A percentile compares a stretch with the other conserved stretches of the same genome.
phyloP scores from a whole-genome alignment of 2,797 vertebrate genomes.

The Fringilla coelebs region DNA sequence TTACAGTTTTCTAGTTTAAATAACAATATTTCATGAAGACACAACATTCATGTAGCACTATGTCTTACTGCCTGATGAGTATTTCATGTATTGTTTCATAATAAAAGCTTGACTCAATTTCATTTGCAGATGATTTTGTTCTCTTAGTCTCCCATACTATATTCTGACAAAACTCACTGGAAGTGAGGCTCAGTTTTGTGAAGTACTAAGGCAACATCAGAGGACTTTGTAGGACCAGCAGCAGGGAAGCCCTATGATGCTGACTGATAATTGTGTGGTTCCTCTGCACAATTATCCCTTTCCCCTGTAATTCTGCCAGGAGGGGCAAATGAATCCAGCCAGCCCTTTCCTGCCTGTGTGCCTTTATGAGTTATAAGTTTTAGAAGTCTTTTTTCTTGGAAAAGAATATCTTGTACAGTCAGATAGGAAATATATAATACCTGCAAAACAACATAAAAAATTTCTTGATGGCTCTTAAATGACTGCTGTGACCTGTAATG shows the following conservation, averaged over 20 bases:
- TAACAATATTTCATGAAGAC: neutral
- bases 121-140: neutral
- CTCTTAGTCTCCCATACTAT: neutral
- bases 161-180: neutral
- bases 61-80: neutral
- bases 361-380: neutral
- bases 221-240: neutral
- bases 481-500: neutral
- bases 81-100: neutral
- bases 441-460: neutral
- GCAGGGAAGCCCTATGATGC: neutral
- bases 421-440: neutral
- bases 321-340: neutral
- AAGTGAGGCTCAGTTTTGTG: neutral
- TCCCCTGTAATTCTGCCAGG: neutral
- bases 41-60: neutral
- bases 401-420: neutral
- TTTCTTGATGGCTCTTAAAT: neutral
- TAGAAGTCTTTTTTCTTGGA: neutral
- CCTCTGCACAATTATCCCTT: neutral
- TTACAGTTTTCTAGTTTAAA: neutral
- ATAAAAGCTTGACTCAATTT: conserved; percentile 42
- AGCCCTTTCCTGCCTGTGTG: neutral
- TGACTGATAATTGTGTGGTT: neutral
- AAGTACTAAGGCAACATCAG: neutral